Evolutionary conservation across 2,113 vertebrate species (phyloP), one percentile per base, ranked within the genome.

Genomic region (Hypocryptadius cinnamomeus): DNA sequence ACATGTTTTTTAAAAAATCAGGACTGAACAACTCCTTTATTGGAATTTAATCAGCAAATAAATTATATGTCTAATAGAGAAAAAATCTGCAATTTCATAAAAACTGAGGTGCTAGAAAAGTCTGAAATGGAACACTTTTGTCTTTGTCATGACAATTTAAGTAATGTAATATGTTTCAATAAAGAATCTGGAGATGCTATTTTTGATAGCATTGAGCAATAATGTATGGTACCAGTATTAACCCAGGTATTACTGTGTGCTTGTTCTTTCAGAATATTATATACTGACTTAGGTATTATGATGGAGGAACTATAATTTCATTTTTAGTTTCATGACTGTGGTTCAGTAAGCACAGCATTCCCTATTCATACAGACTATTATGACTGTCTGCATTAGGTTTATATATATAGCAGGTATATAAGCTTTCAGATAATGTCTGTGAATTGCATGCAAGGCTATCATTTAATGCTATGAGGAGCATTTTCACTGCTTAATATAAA

Each of bases 151-250:
- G 72, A 40, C 79, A 94, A 84, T 93, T 90, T 81, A 80, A 64
- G 76, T 92, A 82, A 92, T 39, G 56, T 56, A 94, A 85, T 95
- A 80, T 37, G 48, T 88, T 96, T 95, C 94, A 94, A 91, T 95
- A 93, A 90, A 91, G 79, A 64, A 65, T 81, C 69, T 69, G 72
- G 89, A 95, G 90, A 88, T 84, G 48, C 69, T 88, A n/a, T 81
- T 80, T 88, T 85, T 90, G 79, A 93, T 93, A 79, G 73, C 65
- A 30, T 64, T 86, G 76, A 88, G 42, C 88, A 95, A 57, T 96
- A 95, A 93, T 72, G 9, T 91, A 45, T 69, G 37, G 70, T 61
- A 50, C 57, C 61, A 50, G 65, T 81, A 90, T 93, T 92, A 96
- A 90, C 72, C 48, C 48, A 79, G 42, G 90, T 92, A 86, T 92